Base-by-base conservation (phyloP, 2,797 vertebrate genomes). In the Falco peregrinus region DNA sequence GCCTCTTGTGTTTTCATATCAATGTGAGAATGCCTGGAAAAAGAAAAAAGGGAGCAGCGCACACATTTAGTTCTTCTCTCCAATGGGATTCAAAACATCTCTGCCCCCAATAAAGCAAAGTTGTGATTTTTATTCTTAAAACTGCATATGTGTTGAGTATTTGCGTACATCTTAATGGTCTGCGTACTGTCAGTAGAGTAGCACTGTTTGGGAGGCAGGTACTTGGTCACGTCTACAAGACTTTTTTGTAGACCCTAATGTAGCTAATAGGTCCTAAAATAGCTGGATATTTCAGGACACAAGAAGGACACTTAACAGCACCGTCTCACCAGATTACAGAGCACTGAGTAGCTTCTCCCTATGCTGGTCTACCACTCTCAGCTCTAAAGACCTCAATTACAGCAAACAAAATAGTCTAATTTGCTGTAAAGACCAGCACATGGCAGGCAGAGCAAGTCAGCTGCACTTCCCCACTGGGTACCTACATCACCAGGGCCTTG, bases 1-100 rank as follows among this genome's bases (percentile, higher is more conserved):
- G 99, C 99, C 94, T 99, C 99, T 96, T 99, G 99, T 29, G 98
- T 99, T 90, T 89, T 94, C 98, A 99, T 97, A 89, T 99, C 99
- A 3, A 99, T 92, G 39, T 98, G 98, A 75, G 99, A 99, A 96
- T 99, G 98, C 97, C 99, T 99, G 96, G 26, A 68, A 47, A 75
- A 68, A 47, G 16, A 13, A 88, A 79, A 68, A 61, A 63, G 6
- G n/a, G 16, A 94, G 15, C 51, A 84, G 26, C 31, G 73, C 16
- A 93, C 29, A 43, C 31, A 67, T 20, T 83, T 25, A 53, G 33
- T 56, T 53, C 18, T 80, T 51, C 48, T 45, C 16, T 47, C 19
- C 21, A 41, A 39, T n/a, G 28, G 25, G 14, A 80, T 51, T 60
- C 43, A 54, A 75, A 77, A 15, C 22, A 56, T 16, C 7, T 57